A percentile compares a stretch with the other conserved stretches of the same genome.
Evolutionary conservation across 2,888 invertebrate species (phyloP).

Genomic region (Philhelius pedissequus): DNA sequence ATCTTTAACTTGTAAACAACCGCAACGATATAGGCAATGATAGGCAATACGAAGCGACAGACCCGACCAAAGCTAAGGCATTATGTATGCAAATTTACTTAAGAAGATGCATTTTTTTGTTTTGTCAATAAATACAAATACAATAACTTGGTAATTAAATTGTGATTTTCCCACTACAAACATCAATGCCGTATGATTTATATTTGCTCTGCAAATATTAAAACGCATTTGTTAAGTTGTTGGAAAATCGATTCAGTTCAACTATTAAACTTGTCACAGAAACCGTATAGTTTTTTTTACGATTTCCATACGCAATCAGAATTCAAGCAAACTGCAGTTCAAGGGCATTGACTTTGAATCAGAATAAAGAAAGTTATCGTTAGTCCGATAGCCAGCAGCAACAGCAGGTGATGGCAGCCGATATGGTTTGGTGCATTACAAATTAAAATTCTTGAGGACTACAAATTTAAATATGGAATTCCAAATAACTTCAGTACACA

Average conservation of each 20-base stretch:
- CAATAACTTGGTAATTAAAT: neutral
- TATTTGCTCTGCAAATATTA: neutral
- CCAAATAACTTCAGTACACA: neutral
- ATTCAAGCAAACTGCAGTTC: neutral
- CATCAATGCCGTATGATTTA: neutral
- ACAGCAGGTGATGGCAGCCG: neutral
- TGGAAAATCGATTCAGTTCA: neutral
- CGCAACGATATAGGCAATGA: too few relatives aligned
- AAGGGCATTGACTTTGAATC: neutral
- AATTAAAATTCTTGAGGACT: neutral
- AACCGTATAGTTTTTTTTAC: neutral
- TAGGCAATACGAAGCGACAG: neutral
- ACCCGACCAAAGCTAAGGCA: too few relatives aligned
- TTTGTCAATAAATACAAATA: too few relatives aligned
- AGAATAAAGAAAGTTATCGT: neutral
- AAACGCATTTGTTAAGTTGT: neutral
- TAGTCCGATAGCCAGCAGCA: neutral
- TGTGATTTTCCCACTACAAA: neutral
- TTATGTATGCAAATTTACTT: slow-evolving; percentile 19
- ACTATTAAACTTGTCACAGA: neutral
- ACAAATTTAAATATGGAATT: neutral
- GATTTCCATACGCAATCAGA: neutral
- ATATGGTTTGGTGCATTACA: neutral
- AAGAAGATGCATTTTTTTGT: neutral
- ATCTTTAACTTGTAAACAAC: neutral